A percentile compares a stretch with the other conserved stretches of the same genome.
These are phyloP conservation scores for Drosophila trichaetosa DNA, from an alignment of 2,888 invertebrate species.

Conservation along the genomic window DNA sequence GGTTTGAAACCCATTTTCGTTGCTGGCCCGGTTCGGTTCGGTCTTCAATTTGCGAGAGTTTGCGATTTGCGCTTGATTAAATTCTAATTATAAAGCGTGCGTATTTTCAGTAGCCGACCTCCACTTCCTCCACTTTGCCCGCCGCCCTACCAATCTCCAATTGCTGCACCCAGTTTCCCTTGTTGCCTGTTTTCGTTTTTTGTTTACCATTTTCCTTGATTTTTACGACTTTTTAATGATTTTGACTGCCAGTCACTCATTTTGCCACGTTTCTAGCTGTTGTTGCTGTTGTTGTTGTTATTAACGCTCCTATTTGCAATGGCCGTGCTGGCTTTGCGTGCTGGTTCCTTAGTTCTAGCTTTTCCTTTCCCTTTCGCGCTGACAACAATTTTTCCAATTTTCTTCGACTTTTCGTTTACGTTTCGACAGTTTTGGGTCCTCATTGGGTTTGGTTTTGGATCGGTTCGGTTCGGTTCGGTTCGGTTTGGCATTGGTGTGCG, in stretches of 20 bases:
- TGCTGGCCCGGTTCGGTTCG: constrained; percentile 11
- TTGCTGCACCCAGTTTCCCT: constrained; percentile 22
- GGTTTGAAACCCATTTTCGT: constrained; percentile 38
- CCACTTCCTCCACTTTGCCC: not conserved
- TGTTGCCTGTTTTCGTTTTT: constrained; percentile 31
- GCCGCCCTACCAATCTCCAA: not conserved
- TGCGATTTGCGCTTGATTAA: constrained; percentile 81
- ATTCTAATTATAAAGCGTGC: constrained; percentile 81
- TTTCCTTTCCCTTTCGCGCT: constrained; percentile 49
- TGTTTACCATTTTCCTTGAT: constrained; percentile 75
- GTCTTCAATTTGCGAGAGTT: constrained; percentile 64
- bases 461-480: constrained; percentile 23
- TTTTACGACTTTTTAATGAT: constrained; percentile 82
- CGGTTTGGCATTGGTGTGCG: constrained; percentile 39
- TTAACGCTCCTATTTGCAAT: constrained; percentile 10
- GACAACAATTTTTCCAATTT: constrained; percentile 67
- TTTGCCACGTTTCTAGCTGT: constrained; percentile 61
- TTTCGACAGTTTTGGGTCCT: constrained; percentile 64
- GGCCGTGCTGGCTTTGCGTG: constrained; percentile 25
- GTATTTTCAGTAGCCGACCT: constrained; percentile 60
- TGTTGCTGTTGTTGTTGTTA: constrained; percentile 18
- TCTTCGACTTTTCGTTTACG: constrained; percentile 73
- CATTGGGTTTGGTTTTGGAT: constrained; percentile 35
- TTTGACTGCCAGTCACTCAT: constrained; percentile 81
- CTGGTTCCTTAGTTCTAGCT: constrained; percentile 13